Base-by-base conservation (phyloP, 2,888 invertebrate genomes). In the Spicauda simplicius region DNA sequence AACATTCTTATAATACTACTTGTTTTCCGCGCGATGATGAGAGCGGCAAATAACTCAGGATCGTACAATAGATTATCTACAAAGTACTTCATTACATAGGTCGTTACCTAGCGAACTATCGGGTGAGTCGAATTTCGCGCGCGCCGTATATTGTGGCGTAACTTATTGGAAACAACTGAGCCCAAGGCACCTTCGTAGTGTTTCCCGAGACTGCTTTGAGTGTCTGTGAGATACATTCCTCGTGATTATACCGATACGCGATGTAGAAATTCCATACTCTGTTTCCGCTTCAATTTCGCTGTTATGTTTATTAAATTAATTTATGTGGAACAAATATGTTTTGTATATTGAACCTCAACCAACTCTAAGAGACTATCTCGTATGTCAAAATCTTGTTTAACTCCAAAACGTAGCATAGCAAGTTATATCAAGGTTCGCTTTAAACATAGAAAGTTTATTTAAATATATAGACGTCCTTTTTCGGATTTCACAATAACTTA, bases 131-230 rank as follows among this genome's bases (percentile, higher is more conserved):
- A 64, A 59, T 59, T 59, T 53, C 57, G 41, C 64, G 50, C 63
- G 8, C 64, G 19, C 37, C 20, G 52, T 64, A 64, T 58, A 50
- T 58, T 58, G 64, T 45, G 58, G 64, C 18, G 58, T 25, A 59
- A 65, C 45, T 65, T 65, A 65, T 65, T 65, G 65, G 65, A 53
- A 65, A 65, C 65, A 65, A 59, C 65, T 59, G 54, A 59, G 48
- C 48, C 59, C 54, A 54, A 54, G 65, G 65, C 58, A 18, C 14
- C 54, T 16, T 30, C 19, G 20, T 54, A 18, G 53, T 65, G 52
- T 59, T 59, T 30, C 25, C 5, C 45, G 16, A 64, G 57, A 25
- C 25, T 25, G 57, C 16, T 48, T 14, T 16, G 48, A 48, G 48
- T 16, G 48, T 48, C 41, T 41, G 14, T 14, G 7, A 48, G 16